Base-by-base conservation (phyloP, 2,888 invertebrate genomes). In the Thereva unica region DNA sequence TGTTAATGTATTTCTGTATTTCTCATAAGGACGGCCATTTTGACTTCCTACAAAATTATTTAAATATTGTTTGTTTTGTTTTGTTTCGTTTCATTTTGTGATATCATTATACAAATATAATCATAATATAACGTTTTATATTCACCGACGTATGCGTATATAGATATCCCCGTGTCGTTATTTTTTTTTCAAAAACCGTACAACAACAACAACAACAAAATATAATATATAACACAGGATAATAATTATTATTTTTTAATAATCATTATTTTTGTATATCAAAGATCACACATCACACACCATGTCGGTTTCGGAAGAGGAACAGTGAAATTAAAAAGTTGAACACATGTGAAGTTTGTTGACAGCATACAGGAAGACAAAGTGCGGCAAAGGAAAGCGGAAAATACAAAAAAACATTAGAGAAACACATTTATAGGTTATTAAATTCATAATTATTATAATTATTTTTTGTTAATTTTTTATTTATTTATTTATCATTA, bases 11-110 rank as follows among this genome's bases (percentile, higher is more conserved):
- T 68, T 68, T 69, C 71, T 71, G 71, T 70, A 72, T 72, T 52
- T 72, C 70, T 72, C 72, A 72, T 72, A 72, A 72, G 47, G 72
- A 72, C 64, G 72, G 72, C 72, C 72, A 72, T 68, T 72, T 72
- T 35, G 72, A 72, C 57, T 72, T 72, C 69, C 72, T 72, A 56
- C 4, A 8, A n/a, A n/a, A 9, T 44, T 44, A n/a, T 49, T 12
- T 7, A 12, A n/a, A 23, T 49, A 44, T 61, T 4, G 4, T 35
- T 49, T 8, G 3, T 7, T 61, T 49, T 8, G 3, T 7, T 61
- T 47, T 63, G 34, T 47, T 12, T 10, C 23, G 23, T 23, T 23
- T 23, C 23, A 23, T 23, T 23, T 2, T n/a, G n/a, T n/a, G n/a
- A 2, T 23, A 23, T 23, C 23, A 23, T 23, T 23, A n/a, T n/a